These are phyloP conservation scores for Phymastichus coffea DNA, from an alignment of 1,140 invertebrate species.

Conservation along the genomic window DNA sequence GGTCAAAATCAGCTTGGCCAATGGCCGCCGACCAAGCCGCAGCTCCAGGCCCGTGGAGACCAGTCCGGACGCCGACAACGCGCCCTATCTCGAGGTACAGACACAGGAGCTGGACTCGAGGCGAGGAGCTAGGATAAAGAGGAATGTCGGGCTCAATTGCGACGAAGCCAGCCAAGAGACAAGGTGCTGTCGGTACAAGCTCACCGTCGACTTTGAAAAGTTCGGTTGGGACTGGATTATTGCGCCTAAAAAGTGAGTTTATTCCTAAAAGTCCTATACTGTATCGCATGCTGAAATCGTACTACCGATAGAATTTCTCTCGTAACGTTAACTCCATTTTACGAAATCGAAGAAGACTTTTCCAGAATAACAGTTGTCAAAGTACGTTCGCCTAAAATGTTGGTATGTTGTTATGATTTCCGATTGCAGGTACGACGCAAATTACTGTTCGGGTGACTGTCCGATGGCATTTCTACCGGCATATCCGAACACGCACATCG, in stretches of 20 bases:
- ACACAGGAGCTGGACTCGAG: slow-evolving; percentile 76
- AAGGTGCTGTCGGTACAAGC: slow-evolving; percentile 85
- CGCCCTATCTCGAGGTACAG: slow-evolving; percentile 69
- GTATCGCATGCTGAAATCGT: too few relatives aligned
- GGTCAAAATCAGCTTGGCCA: slow-evolving; percentile 60
- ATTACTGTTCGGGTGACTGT: slow-evolving; percentile 96
- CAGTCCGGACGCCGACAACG: slow-evolving; percentile 49
- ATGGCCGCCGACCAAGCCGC: slow-evolving; percentile 35
- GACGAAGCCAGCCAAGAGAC: slow-evolving; percentile 75
- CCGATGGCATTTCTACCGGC: slow-evolving; percentile 85
- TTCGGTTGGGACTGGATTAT: slow-evolving; percentile 99
- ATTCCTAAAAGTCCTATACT: too few relatives aligned
- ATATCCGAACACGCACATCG: slow-evolving; percentile 91
- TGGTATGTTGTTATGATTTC: too few relatives aligned
- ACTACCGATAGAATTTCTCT: too few relatives aligned
- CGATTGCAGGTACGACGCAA: slow-evolving; percentile 79
- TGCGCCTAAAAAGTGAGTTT: slow-evolving; percentile 75
- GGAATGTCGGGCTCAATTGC: slow-evolving; percentile 78
- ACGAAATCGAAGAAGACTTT: too few relatives aligned
- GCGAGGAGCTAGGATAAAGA: slow-evolving; percentile 65
- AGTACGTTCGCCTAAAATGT: too few relatives aligned
- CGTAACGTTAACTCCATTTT: too few relatives aligned
- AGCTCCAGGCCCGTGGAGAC: slow-evolving; percentile 48
- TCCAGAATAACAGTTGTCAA: too few relatives aligned
- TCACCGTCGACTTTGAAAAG: slow-evolving; percentile 93